A percentile compares a stretch with the other conserved stretches of the same genome.
Evolutionary conservation across 2,888 invertebrate genomes (phyloP).

Genomic region (Meteorus colon): DNA sequence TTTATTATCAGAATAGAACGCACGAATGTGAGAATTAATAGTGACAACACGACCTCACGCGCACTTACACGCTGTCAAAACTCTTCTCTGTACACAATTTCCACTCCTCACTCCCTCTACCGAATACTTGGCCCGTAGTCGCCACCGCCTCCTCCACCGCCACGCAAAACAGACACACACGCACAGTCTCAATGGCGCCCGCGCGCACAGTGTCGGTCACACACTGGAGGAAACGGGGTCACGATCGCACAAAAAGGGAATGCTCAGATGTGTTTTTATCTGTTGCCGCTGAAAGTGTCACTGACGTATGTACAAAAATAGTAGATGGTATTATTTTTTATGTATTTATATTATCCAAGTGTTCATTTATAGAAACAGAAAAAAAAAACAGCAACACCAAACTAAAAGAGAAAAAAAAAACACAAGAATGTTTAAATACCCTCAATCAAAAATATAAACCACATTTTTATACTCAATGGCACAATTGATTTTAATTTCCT

Average conservation of each 20-base stretch:
- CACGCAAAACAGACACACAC: background rate
- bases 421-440: background rate
- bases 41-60: background rate
- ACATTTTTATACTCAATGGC: background rate
- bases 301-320: slow-evolving; percentile 24
- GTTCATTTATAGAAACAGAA: background rate
- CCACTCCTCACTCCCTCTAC: background rate
- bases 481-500: background rate
- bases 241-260: slow-evolving; percentile 70
- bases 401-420: background rate
- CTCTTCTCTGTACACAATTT: too few species aligned
- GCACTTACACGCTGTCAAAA: background rate
- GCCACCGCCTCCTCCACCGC: background rate
- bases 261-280: slow-evolving; percentile 47
- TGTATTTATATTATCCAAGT: slow-evolving; percentile 1
- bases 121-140: background rate
- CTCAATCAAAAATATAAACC: background rate
- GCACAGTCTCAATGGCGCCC: slow-evolving; percentile 53
- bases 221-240: slow-evolving; percentile 68
- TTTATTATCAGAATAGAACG: background rate
- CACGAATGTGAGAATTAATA: background rate
- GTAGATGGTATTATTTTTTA: background rate
- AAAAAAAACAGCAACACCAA: too few species aligned
- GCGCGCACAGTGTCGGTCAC: slow-evolving; percentile 64
- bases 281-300: slow-evolving; percentile 44